phyloP scores from a whole-genome alignment of 2,888 invertebrate species.

The Penaeus monodon region DNA sequence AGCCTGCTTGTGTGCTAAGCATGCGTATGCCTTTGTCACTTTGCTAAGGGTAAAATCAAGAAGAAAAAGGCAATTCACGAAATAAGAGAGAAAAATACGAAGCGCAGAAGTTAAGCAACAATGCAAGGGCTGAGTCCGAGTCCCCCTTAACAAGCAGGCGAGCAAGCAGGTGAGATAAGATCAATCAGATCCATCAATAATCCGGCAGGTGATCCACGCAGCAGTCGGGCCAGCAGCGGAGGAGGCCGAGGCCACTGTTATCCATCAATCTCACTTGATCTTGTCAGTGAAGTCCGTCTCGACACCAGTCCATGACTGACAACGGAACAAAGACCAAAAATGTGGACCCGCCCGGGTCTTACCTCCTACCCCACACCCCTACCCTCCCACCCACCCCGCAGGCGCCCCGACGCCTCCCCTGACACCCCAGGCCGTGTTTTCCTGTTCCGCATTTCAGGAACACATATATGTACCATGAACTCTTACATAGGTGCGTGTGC shows the following conservation, averaged over 20 bases:
- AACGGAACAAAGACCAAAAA: conserved; percentile 32
- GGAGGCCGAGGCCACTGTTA: neutral
- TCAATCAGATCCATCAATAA: neutral
- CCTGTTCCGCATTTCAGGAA: neutral
- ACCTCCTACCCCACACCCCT: neutral
- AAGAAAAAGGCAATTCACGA: no score
- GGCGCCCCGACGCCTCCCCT: neutral
- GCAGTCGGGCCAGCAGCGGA: neutral
- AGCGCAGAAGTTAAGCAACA: no score
- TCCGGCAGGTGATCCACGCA: conserved; percentile 10
- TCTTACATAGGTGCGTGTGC: no score
- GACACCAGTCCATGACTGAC: conserved; percentile 37
- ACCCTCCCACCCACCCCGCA: neutral
- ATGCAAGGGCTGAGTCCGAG: neutral
- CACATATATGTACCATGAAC: neutral
- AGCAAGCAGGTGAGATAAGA: conserved; percentile 17
- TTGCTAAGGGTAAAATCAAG: no score
- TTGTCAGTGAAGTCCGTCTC: conserved; percentile 31
- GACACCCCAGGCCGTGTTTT: neutral
- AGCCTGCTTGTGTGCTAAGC: no score
- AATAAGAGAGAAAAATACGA: no score
- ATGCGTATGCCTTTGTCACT: no score
- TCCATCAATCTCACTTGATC: conserved; percentile 34
- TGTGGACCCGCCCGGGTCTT: conserved; percentile 22
- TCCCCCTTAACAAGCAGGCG: conserved; percentile 13